Conservation (phyloP, 2,888 invertebrate species). For the Athalia circularis region DNA sequence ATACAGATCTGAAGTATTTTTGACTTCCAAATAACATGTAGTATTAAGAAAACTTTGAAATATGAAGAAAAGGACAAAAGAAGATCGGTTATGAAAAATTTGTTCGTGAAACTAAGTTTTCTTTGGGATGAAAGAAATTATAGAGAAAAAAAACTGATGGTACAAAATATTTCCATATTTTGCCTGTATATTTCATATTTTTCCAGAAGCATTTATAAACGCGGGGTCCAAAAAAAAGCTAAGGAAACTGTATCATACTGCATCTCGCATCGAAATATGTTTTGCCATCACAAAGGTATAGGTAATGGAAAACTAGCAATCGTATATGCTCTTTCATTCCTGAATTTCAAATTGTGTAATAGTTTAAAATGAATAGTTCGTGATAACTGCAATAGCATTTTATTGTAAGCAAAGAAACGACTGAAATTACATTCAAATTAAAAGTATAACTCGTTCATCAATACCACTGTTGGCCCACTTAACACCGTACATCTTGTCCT, state of each 20-base stretch:
- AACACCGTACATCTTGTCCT: background rate
- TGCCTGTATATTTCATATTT: slow-evolving; percentile 21
- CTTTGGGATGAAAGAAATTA: background rate
- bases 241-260: slow-evolving; percentile 34
- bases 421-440: no score
- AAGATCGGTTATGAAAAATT: background rate
- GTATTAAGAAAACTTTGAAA: background rate
- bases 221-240: slow-evolving; percentile 23
- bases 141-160: background rate
- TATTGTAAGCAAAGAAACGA: no score
- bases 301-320: slow-evolving; percentile 32
- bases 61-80: background rate
- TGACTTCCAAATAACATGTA: slow-evolving; percentile 23
- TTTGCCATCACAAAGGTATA: slow-evolving; percentile 32
- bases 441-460: background rate
- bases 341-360: background rate
- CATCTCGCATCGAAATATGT: slow-evolving; percentile 32
- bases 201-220: slow-evolving; percentile 29
- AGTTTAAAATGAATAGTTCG: background rate
- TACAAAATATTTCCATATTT: slow-evolving; percentile 27
- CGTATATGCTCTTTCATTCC: background rate
- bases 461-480: background rate
- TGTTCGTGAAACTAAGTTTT: background rate
- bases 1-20: slow-evolving; percentile 32
- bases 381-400: no score